Evolutionary conservation across 2,888 invertebrate genomes (phyloP), one percentile per base, ranked within the genome.

Genomic region (Philonicus albiceps): DNA sequence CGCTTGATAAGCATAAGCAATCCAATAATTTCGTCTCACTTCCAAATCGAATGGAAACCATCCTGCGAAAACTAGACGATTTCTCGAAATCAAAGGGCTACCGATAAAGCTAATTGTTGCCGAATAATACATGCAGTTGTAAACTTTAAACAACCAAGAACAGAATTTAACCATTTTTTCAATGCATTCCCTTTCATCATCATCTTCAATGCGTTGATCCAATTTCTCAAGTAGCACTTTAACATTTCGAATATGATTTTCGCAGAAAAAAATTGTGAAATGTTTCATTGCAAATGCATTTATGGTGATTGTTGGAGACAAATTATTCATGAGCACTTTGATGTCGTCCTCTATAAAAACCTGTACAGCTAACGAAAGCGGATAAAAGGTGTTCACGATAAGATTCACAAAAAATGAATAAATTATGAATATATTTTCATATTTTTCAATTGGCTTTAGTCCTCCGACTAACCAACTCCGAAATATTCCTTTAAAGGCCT

Each of bases 1-100:
- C n/a, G n/a, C 31, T 49, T 80, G 53, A 80, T 80, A 80, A 27
- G 53, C 2, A 16, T 53, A 49, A 30, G 31, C 80, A 31, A 53
- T 30, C 49, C 49, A 80, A 80, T 22, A 53, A n/a, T 80, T 53
- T 6, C 31, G n/a, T 0, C 19, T 53, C 19, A 37, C 22, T 7
- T n/a, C 37, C 53, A 49, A 27, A 80, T 80, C 80, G 19, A 80
- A 80, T 1, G 80, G 80, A 31, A 80, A 80, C 80, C 80, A 80
- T 4, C 16, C 80, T 8, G 53, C 16, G 53, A 80, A 53, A 30
- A 80, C 3, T 3, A 80, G 30, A 4, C 80, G 16, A 4, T 34
- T 53, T 27, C 7, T 31, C n/a, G 22, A 11, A 7, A 80, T 22
- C 2, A 53, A 55, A 8, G 19, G 78, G 30, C 13, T 43, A 0